Evolutionary conservation across 2,797 vertebrate genomes (phyloP).

Genomic region (Pangasius djambal): DNA sequence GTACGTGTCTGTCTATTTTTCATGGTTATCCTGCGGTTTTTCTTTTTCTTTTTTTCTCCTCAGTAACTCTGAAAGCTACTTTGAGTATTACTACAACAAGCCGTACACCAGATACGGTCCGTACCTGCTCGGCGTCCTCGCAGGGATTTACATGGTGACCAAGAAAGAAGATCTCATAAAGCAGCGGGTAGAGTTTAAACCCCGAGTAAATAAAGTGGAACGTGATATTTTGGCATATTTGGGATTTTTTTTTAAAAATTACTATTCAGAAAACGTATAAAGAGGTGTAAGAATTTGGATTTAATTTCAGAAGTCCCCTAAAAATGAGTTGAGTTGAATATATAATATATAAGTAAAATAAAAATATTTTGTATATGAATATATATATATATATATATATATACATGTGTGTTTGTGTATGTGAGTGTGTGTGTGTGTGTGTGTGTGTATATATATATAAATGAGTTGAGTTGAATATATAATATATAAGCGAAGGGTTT

Average conservation of each 20-base stretch:
- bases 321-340: background rate
- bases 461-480: background rate
- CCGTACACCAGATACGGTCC: conserved; percentile 85
- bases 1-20: background rate
- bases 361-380: no score
- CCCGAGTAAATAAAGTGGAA: background rate
- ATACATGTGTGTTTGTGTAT: no score
- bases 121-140: conserved; percentile 81
- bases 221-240: background rate
- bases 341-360: background rate
- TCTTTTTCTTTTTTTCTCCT: conserved; percentile 35
- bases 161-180: conserved; percentile 73
- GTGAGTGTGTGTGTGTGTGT: no score
- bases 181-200: conserved; percentile 70
- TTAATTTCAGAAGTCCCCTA: background rate
- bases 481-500: background rate
- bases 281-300: background rate
- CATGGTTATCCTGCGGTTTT: background rate
- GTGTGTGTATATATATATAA: background rate
- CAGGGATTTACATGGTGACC: conserved; percentile 75
- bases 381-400: no score
- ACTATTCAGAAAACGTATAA: background rate
- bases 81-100: conserved; percentile 82
- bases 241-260: background rate
- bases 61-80: conserved; percentile 72